Base-by-base conservation (phyloP, 2,113 vertebrate species). In the Planiliza haematocheilus region DNA sequence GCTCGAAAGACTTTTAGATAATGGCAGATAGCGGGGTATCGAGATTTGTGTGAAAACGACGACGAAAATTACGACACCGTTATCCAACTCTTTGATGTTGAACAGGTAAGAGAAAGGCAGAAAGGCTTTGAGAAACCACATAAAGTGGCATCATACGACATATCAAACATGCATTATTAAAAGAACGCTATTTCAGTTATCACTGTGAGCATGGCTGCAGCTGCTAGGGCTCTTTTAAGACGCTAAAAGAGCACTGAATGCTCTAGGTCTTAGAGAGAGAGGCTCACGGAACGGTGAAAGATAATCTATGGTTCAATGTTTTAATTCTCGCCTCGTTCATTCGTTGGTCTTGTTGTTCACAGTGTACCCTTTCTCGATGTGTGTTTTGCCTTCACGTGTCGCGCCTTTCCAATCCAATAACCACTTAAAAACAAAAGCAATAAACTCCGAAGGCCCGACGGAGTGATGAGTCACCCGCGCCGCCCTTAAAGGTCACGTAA, bases 401-500 rank as follows among this genome's bases (percentile, higher is more conserved):
- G 20, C 21, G 12, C 10, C 16, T 49, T 56, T 62, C 50, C 12
- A 61, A 49, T 4, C 4, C 42, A 37, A 46, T 51, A 62, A 5
- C 7, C 10, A 43, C 57, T 60, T 30, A 17, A 58, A 57, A 77
- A 7, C 10, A 59, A 41, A 51, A n/a, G 42, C 45, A 72, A 56
- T 42, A 34, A 52, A 57, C 38, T 30, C 18, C 7, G 43, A 13
- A 46, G 20, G 64, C 7, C 12, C 4, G 20, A 20, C 10, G 48
- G 34, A 45, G 36, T 57, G 42, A 61, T 38, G 42, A 62, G 46
- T 70, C 14, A 56, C 8, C 48, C 2, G 20, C 70, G 7, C 5
- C 30, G 49, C 58, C 66, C 14, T 7, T 59, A 56, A 78, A 62
- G 74, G 61, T 69, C 57, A 67, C 11, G 21, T 12, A 8, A 52